These are phyloP conservation scores for Drosophila leontia DNA, from an alignment of 1,140 invertebrate species.

Conservation along the genomic window DNA sequence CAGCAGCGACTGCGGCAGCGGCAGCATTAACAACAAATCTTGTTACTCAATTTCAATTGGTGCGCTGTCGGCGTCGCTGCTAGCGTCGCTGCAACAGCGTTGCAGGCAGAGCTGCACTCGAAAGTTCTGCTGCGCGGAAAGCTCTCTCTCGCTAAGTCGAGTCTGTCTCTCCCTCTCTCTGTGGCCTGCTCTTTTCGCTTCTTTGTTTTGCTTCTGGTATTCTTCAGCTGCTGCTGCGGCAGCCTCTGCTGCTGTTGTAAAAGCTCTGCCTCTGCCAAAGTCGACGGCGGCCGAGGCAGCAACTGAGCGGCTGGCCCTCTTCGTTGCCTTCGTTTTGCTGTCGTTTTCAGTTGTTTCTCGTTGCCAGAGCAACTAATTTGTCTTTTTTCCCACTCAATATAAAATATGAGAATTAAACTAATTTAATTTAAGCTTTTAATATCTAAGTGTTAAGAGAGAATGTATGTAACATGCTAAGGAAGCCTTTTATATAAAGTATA, in stretches of 20 bases:
- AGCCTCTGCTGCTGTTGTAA: constrained; percentile 38
- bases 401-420: too few relatives aligned
- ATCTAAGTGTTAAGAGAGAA: too few relatives aligned
- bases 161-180: constrained; percentile 2
- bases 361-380: constrained; percentile 15
- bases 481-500: too few relatives aligned
- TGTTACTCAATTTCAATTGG: constrained; percentile 83
- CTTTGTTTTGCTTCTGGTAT: constrained; percentile 81
- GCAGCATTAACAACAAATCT: constrained; percentile 59
- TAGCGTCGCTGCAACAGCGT: constrained; percentile 50
- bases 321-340: constrained; percentile 69
- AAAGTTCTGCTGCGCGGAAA: constrained; percentile 66
- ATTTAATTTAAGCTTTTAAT: too few relatives aligned
- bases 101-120: constrained; percentile 59
- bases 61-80: constrained; percentile 52
- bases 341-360: constrained; percentile 80
- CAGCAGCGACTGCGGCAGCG: constrained; percentile 17
- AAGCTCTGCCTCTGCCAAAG: constrained; percentile 53
- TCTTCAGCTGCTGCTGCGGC: constrained; percentile 51
- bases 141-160: constrained; percentile 48
- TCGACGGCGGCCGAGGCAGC: constrained; percentile 13
- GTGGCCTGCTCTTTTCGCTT: constrained; percentile 64
- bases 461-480: too few relatives aligned
- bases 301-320: constrained; percentile 40
- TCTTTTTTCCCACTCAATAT: not conserved